Conservation (phyloP, 2,888 invertebrate genomes). For the Apomyelois bistriatella region DNA sequence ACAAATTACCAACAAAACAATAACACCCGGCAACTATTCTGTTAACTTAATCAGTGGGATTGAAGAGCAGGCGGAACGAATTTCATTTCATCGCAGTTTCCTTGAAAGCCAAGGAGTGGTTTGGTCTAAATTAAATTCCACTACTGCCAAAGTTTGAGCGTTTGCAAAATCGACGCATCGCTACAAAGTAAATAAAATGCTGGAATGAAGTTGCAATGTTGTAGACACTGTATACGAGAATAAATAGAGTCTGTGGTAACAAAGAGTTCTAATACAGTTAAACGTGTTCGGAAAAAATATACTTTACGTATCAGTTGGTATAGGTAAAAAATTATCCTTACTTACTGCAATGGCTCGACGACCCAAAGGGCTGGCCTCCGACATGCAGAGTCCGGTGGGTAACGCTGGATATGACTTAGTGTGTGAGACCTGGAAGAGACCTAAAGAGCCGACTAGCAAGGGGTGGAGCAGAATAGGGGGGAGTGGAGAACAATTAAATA, state of each 20-base stretch:
- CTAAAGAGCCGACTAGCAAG: too few relatives aligned
- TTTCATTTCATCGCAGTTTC: conserved; percentile 20
- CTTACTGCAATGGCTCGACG: too few relatives aligned
- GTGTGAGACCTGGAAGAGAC: too few relatives aligned
- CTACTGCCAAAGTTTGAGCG: conserved; percentile 20
- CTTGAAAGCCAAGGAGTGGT: conserved; percentile 19
- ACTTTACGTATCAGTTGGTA: too few relatives aligned
- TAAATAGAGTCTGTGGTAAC: neutral
- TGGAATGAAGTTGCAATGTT: conserved; percentile 4
- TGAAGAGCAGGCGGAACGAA: conserved; percentile 14
- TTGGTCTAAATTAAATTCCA: conserved; percentile 26
- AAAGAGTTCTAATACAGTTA: neutral
- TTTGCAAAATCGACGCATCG: conserved; percentile 22
- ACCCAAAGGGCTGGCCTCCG: too few relatives aligned
- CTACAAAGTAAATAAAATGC: conserved; percentile 21
- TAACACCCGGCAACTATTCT: conserved; percentile 5
- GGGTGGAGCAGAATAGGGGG: too few relatives aligned
- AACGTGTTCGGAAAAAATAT: neutral
- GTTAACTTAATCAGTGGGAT: conserved; percentile 9
- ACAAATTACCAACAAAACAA: neutral
- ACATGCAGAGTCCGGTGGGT: too few relatives aligned
- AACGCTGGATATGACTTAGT: too few relatives aligned
- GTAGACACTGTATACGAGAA: neutral
- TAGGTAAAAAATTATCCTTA: too few relatives aligned
- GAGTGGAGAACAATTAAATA: too few relatives aligned